Evolutionary conservation across 2,113 vertebrate genomes (phyloP), one percentile per base, ranked within the genome.

Genomic region (Actenoides hombroni): DNA sequence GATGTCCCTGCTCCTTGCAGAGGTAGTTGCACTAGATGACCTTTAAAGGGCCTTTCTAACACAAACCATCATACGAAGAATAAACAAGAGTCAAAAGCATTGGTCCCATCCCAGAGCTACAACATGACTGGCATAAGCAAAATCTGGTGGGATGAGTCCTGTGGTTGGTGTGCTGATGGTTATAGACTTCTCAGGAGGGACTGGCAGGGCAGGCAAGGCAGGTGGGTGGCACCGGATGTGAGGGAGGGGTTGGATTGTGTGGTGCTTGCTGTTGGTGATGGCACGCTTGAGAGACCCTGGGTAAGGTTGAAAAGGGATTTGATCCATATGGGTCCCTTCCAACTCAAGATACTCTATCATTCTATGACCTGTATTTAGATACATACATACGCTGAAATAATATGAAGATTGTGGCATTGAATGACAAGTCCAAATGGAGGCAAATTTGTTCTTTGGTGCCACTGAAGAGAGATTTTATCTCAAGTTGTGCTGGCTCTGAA

Each of bases 111-210:
- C 63, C 40, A 37, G 40, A 37, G 25, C 25, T 44, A 60, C 33
- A 28, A 35, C 4, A 23, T 29, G 29, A 19, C 0, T 61, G 31
- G 10, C 12, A 42, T 16, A 33, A 49, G 4, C 0, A 0, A 61
- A 86, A 51, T 2, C 23, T 56, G 11, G 16, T 20, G 26, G 37
- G 39, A 7, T 71, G 40, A 21, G 4, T 33, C 18, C 25, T 46
- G 33, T 37, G 33, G 33, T 26, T 25, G 37, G 31, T 16, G 25
- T 46, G 44, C 21, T 63, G 31, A 31, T 44, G 2, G 31, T n/a
- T 83, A 42, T 5, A n/a, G 57, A 25, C 7, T 35, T 11, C 61
- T 71, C 19, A 35, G 57, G 46, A 29, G 15, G 3, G 13, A 21
- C 4, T 35, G 44, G 67, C 67, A 49, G 68, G n/a, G 68, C 67